These are phyloP conservation scores for Eupeodes latifasciatus DNA, from an alignment of 2,888 invertebrate species.

Conservation along the genomic window DNA sequence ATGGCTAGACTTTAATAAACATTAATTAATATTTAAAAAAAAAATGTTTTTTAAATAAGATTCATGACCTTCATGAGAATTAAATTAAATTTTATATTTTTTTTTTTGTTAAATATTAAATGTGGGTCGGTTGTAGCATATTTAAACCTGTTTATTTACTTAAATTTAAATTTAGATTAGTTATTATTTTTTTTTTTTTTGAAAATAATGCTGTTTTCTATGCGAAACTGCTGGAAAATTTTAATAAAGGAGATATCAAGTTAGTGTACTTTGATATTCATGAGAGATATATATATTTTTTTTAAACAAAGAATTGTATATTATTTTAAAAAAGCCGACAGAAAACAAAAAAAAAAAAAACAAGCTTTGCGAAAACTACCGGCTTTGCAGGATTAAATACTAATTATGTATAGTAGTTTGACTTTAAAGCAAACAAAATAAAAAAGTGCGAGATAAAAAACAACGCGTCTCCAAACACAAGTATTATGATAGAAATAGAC, in stretches of 20 bases:
- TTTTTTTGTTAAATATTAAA: not conserved
- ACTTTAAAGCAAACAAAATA: not conserved
- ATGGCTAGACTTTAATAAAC: not conserved
- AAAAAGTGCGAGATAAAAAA: no score
- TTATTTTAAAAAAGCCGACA: not conserved
- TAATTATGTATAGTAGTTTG: not conserved
- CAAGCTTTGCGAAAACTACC: slow-evolving; percentile 14
- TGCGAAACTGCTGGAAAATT: slow-evolving; percentile 2
- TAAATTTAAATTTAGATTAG: not conserved
- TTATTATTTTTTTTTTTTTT: not conserved
- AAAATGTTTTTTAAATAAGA: not conserved
- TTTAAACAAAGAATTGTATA: not conserved
- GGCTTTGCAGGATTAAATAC: slow-evolving; percentile 4
- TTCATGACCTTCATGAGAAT: slow-evolving; percentile 6
- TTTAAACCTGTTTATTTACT: slow-evolving; percentile 17
- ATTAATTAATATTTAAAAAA: not conserved
- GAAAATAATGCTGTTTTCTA: not conserved
- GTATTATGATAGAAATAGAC: no score
- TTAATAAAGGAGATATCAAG: slow-evolving; percentile 9
- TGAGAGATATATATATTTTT: not conserved
- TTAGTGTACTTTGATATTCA: slow-evolving; percentile 19
- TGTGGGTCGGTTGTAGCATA: slow-evolving; percentile 16
- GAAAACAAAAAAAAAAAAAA: not conserved
- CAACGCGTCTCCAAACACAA: no score
- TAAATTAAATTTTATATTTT: slow-evolving; percentile 20